Evolutionary conservation across 2,888 invertebrate genomes (phyloP).

Genomic region (Dicranocentrus wangi): DNA sequence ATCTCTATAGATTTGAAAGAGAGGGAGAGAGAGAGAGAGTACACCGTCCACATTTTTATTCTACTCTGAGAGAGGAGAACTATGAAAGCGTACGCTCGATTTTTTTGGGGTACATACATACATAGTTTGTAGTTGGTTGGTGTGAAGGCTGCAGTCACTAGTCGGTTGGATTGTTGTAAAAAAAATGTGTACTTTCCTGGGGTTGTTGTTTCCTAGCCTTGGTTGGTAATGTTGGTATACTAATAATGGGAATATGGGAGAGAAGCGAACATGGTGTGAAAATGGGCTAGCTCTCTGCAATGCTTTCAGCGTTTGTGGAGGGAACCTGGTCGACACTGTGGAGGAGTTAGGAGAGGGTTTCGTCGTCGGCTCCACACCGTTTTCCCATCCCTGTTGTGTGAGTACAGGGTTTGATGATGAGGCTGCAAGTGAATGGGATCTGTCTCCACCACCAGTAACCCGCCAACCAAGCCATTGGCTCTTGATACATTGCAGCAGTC

Average conservation of each 20-base stretch:
- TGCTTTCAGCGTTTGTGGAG: slow-evolving; percentile 15
- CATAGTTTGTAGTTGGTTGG: too few relatives aligned
- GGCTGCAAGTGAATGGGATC: slow-evolving; percentile 55
- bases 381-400: slow-evolving; percentile 28
- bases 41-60: too few relatives aligned
- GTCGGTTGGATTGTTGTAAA: not conserved
- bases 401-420: not conserved
- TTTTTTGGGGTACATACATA: too few relatives aligned
- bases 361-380: slow-evolving; percentile 39
- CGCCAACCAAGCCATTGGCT: slow-evolving; percentile 70
- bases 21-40: slow-evolving; percentile 39
- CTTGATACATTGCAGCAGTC: slow-evolving; percentile 64
- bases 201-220: slow-evolving; percentile 5
- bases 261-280: too few relatives aligned
- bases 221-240: not conserved
- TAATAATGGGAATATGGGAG: not conserved
- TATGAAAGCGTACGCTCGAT: too few relatives aligned
- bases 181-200: slow-evolving; percentile 16
- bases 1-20: too few relatives aligned
- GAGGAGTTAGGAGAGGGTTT: slow-evolving; percentile 51
- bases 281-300: too few relatives aligned
- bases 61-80: too few relatives aligned
- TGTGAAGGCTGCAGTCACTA: too few relatives aligned
- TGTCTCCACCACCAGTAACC: slow-evolving; percentile 62
- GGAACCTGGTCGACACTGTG: slow-evolving; percentile 23